These are phyloP conservation scores for Danio kyathit DNA, from an alignment of 2,797 vertebrate species.

Conservation along the genomic window DNA sequence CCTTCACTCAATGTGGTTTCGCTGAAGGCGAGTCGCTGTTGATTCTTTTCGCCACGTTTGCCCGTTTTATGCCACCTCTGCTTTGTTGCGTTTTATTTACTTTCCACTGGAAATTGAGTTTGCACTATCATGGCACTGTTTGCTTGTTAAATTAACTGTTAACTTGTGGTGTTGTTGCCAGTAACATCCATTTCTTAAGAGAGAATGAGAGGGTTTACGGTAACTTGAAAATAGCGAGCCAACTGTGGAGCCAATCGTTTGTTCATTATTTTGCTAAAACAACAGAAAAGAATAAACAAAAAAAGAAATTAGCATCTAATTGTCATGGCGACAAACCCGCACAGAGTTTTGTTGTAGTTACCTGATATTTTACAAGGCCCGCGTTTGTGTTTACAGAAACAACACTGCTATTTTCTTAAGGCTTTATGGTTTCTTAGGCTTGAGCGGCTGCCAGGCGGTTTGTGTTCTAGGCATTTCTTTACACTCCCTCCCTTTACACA, in stretches of 20 bases:
- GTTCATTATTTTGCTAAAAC: slow-evolving; percentile 66
- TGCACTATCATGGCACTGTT: slow-evolving; percentile 32
- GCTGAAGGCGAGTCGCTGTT: slow-evolving; percentile 70
- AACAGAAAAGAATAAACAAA: slow-evolving; percentile 39
- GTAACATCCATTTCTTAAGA: slow-evolving; percentile 55
- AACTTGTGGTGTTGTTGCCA: slow-evolving; percentile 53
- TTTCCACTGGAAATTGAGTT: slow-evolving; percentile 51
- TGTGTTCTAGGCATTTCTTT: slow-evolving; percentile 67
- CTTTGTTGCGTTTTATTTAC: slow-evolving; percentile 53
- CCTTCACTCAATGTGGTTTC: slow-evolving; percentile 74
- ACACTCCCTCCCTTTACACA: slow-evolving; percentile 32
- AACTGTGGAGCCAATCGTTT: slow-evolving; percentile 64
- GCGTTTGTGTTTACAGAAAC: slow-evolving; percentile 79
- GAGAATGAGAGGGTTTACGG: slow-evolving; percentile 59
- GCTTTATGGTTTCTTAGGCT: slow-evolving; percentile 71
- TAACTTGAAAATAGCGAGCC: slow-evolving; percentile 65
- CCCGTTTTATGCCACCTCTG: slow-evolving; percentile 52
- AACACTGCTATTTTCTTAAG: slow-evolving; percentile 71
- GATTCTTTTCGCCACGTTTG: slow-evolving; percentile 60
- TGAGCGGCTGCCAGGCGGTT: slow-evolving; percentile 70
- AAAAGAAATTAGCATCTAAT: slow-evolving; percentile 71
- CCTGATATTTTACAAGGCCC: slow-evolving; percentile 77
- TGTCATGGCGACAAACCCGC: slow-evolving; percentile 71
- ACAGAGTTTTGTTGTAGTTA: slow-evolving; percentile 80
- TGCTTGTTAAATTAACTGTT: slow-evolving; percentile 50